These are phyloP conservation scores for Pycnonotus jocosus DNA, from an alignment of 2,113 vertebrate species.

Conservation along the genomic window DNA sequence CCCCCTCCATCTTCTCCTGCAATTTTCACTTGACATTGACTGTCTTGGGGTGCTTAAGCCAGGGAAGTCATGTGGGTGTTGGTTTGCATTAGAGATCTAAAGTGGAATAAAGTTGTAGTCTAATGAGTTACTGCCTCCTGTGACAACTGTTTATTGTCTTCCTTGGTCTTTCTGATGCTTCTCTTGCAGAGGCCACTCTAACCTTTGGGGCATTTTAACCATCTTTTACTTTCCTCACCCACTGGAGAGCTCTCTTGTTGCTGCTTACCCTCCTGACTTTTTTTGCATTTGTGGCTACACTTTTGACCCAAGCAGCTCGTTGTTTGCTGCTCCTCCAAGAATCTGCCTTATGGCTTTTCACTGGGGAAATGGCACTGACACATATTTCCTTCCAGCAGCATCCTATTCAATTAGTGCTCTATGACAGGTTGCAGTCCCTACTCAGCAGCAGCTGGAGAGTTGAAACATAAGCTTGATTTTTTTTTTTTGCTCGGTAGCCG, in stretches of 20 bases:
- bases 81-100: background rate
- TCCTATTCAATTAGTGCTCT: constrained; percentile 64
- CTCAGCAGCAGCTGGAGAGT: constrained; percentile 40
- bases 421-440: constrained; percentile 28
- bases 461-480: constrained; percentile 61
- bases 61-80: background rate
- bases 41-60: background rate
- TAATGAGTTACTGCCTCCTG: background rate
- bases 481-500: constrained; percentile 65
- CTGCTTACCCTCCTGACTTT: background rate
- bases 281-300: background rate
- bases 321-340: background rate
- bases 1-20: background rate
- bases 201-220: background rate
- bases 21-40: background rate
- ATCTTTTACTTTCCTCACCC: background rate
- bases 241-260: background rate
- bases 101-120: background rate
- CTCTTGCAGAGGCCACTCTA: background rate
- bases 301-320: background rate
- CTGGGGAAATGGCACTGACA: background rate
- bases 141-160: background rate
- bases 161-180: background rate
- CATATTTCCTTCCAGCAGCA: constrained; percentile 44
- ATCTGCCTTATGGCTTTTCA: background rate